These are phyloP conservation scores for Coptodon bakossiorum DNA, from an alignment of 2,113 vertebrate genomes.

Conservation along the genomic window DNA sequence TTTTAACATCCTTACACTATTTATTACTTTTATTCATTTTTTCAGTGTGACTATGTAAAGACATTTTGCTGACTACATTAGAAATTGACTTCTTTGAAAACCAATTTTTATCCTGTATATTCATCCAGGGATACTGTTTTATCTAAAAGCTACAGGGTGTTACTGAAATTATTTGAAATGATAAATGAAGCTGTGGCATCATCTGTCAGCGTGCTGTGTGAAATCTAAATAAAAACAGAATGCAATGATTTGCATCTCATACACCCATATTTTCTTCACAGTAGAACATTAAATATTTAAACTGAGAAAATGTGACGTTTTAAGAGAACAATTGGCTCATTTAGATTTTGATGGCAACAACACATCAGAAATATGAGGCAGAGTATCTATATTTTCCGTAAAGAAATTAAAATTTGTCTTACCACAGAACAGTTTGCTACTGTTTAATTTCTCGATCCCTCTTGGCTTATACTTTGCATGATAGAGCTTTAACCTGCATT, in stretches of 20 bases:
- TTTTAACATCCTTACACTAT: background rate
- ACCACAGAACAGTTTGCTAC: background rate
- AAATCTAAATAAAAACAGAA: background rate
- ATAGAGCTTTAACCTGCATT: background rate
- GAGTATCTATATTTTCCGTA: background rate
- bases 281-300: background rate
- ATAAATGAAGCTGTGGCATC: background rate
- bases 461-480: background rate
- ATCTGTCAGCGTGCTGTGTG: background rate
- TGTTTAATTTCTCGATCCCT: background rate
- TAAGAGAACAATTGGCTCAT: background rate
- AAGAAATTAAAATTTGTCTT: background rate
- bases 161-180: background rate
- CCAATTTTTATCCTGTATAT: background rate
- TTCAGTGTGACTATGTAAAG: background rate
- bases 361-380: background rate
- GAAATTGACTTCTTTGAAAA: background rate
- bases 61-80: background rate
- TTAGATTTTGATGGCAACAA: background rate
- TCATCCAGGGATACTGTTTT: background rate
- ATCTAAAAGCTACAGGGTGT: background rate
- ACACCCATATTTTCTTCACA: background rate
- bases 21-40: background rate
- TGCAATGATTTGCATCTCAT: background rate
- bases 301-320: background rate